These are phyloP conservation scores for Microplitis demolitor DNA, from an alignment of 1,140 invertebrate species.

Conservation along the genomic window DNA sequence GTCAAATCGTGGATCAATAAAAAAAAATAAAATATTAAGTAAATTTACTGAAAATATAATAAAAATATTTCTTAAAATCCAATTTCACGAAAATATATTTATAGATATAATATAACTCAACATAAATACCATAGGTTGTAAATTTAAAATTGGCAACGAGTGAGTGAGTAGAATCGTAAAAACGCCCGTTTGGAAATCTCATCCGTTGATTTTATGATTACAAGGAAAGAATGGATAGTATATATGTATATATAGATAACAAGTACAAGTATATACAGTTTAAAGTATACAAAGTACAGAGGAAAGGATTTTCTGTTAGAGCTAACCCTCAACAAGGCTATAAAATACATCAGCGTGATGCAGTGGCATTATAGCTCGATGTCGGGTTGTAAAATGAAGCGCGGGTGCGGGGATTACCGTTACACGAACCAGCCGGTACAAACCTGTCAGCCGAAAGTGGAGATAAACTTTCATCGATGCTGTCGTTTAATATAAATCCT, in stretches of 20 bases:
- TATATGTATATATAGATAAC: neutral
- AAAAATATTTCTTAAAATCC: too few relatives aligned
- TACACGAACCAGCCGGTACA: neutral
- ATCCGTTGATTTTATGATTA: slow-evolving; percentile 6
- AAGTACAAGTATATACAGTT: neutral
- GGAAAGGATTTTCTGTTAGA: too few relatives aligned
- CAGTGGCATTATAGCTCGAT: neutral
- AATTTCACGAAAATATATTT: too few relatives aligned
- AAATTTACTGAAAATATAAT: too few relatives aligned
- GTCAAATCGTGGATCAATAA: too few relatives aligned
- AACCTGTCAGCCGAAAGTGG: too few relatives aligned
- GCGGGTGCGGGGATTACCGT: slow-evolving; percentile 2
- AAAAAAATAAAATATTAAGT: too few relatives aligned
- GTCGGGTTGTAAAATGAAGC: neutral
- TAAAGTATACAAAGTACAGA: too few relatives aligned
- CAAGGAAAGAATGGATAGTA: neutral
- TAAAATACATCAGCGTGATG: neutral
- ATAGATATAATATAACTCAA: neutral
- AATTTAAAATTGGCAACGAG: neutral
- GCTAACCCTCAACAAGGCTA: neutral
- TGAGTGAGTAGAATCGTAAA: slow-evolving; percentile 4
- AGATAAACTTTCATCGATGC: neutral
- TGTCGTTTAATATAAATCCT: too few relatives aligned
- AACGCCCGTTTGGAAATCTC: neutral
- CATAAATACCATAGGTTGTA: neutral